These are phyloP conservation scores for Calycopis cecrops DNA, from an alignment of 1,140 invertebrate genomes.

Conservation along the genomic window DNA sequence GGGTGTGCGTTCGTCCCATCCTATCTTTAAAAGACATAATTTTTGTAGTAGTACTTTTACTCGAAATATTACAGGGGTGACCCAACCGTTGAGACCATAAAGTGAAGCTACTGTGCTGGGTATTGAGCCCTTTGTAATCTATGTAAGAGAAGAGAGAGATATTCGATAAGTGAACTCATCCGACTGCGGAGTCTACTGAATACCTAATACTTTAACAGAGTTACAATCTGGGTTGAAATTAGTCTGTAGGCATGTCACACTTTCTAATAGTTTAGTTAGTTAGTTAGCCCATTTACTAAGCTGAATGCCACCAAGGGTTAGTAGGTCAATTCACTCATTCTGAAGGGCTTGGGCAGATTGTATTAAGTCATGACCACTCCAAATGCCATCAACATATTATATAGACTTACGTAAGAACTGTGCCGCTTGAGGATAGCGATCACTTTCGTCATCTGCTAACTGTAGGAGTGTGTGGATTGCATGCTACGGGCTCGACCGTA, in stretches of 20 bases:
- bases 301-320: too few species aligned
- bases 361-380: too few species aligned
- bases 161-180: conserved; percentile 13
- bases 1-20: conserved; percentile 18
- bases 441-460: too few species aligned
- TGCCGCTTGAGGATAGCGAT: too few species aligned
- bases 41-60: conserved; percentile 18
- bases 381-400: too few species aligned
- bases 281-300: too few species aligned
- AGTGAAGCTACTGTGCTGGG: conserved; percentile 22
- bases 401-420: too few species aligned
- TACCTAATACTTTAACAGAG: conserved; percentile 9
- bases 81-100: conserved; percentile 25
- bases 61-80: conserved; percentile 17
- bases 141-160: neutral
- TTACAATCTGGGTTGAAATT: conserved; percentile 15
- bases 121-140: conserved; percentile 21
- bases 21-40: conserved; percentile 15
- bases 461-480: too few species aligned
- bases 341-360: too few species aligned
- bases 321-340: too few species aligned
- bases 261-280: too few species aligned
- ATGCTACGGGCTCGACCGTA: too few species aligned
- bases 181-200: neutral
- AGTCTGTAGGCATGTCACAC: neutral